Evolutionary conservation across 2,888 invertebrate genomes (phyloP), one percentile per base, ranked within the genome.

Genomic region (Troglohyphantes excavatus): DNA sequence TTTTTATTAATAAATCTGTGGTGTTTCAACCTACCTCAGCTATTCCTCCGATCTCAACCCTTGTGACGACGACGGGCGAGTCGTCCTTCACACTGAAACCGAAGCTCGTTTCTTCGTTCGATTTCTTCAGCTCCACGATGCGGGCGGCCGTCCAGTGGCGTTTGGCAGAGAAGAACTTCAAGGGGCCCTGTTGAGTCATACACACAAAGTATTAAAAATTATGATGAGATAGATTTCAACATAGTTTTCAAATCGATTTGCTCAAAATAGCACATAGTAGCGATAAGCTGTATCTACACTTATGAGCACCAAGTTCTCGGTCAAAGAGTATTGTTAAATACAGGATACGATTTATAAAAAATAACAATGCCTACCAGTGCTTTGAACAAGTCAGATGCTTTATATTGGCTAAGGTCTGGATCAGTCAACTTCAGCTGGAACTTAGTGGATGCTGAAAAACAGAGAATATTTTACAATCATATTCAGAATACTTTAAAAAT

Each of bases 41-140:
- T 91, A 98, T 94, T 19, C 98, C 98, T 93, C 96, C 97, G 27
- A 96, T 95, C 93, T 98, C 98, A 0, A 98, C 97, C 19, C 96
- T 96, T 0, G 98, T 97, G 9, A 99, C 96, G 90, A 97, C 96
- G 9, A 98, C 98, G 0, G 98, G 98, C 7, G 97, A 96, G 93
- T 98, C 98, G 0, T 98, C 98, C 90, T 98, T 95, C 21, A 98
- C 97, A 91, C 98, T 97, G 93, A 98, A 98, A 0, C 98, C 98
- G 93, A 97, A 98, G 0, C 98, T 98, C 84, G 81, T 21, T 17
- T 93, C 92, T 91, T 97, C 97, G 0, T 96, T 94, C 0, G 92
- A 86, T 27, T 93, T 92, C 75, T 92, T 96, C 6, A 98, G 94
- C 89, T 96, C 96, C 19, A 98, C 95, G 90, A 96, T 95, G 86